These are phyloP conservation scores for Lontra canadensis DNA, from an alignment of 2,113 vertebrate genomes.

Conservation along the genomic window DNA sequence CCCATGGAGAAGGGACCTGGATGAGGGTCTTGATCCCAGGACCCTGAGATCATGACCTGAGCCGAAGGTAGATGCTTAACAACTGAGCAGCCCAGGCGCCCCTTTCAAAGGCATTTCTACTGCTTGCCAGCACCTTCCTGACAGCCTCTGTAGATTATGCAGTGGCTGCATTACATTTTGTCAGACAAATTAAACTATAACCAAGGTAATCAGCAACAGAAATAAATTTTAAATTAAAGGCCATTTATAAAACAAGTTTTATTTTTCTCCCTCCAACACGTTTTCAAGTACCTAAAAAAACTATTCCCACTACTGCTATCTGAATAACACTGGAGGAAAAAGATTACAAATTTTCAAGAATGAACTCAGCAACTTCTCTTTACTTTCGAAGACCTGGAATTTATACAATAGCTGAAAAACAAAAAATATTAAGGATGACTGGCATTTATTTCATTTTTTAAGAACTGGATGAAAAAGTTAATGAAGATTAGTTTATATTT, in stretches of 20 bases:
- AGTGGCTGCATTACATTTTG: not conserved
- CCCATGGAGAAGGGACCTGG: too few species aligned
- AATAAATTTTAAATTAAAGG: not conserved
- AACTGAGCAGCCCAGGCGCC: too few species aligned
- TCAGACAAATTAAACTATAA: not conserved
- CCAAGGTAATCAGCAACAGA: not conserved
- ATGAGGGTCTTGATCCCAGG: too few species aligned
- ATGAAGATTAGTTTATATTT: not conserved
- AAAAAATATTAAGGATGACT: not conserved
- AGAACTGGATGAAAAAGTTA: not conserved
- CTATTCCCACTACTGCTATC: not conserved
- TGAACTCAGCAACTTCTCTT: not conserved
- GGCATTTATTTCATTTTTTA: constrained; percentile 3
- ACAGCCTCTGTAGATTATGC: not conserved
- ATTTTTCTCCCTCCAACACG: not conserved
- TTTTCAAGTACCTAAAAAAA: constrained; percentile 17
- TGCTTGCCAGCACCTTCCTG: not conserved
- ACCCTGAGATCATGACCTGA: too few species aligned
- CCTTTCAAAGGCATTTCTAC: not conserved
- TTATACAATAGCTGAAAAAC: not conserved
- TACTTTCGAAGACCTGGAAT: not conserved
- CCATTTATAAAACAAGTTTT: not conserved
- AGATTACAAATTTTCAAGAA: not conserved
- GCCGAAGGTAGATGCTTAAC: too few species aligned
- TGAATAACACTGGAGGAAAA: not conserved